Conservation (phyloP, 2,888 invertebrate genomes). For the Drosophila mayaguana region DNA sequence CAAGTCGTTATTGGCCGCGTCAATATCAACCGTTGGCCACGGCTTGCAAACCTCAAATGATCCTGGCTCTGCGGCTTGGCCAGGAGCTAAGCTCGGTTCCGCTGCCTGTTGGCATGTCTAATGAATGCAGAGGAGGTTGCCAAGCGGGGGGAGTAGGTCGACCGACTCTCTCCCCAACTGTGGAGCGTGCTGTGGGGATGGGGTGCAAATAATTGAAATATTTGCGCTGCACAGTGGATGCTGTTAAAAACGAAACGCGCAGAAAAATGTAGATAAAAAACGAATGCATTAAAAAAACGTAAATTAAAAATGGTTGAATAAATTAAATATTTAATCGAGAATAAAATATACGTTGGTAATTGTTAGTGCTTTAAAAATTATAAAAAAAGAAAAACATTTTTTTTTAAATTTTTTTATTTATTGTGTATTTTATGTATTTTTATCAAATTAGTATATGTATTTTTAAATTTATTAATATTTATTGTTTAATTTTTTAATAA, state of each 20-base stretch:
- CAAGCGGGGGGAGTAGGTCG: conserved; percentile 7
- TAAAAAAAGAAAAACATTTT: too few relatives aligned
- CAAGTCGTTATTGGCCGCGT: conserved; percentile 37
- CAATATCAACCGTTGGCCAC: conserved; percentile 76
- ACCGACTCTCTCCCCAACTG: conserved; percentile 3
- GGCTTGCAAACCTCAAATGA: conserved; percentile 83
- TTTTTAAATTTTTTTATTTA: too few relatives aligned
- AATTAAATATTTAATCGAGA: not conserved
- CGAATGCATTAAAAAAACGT: not conserved
- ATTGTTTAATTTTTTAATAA: not conserved
- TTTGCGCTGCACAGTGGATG: conserved; percentile 66
- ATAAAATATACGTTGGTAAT: too few relatives aligned
- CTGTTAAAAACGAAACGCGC: not conserved
- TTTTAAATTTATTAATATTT: not conserved
- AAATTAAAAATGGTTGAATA: not conserved
- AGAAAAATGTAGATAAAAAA: not conserved
- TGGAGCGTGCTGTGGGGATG: conserved; percentile 30
- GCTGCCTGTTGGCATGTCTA: conserved; percentile 65
- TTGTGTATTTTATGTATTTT: too few relatives aligned
- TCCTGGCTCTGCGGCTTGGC: conserved; percentile 72
- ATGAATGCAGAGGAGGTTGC: conserved; percentile 55
- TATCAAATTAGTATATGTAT: not conserved
- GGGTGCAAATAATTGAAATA: conserved; percentile 81
- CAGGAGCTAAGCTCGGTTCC: conserved; percentile 82
- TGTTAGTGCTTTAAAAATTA: too few relatives aligned